phyloP scores from a whole-genome alignment of 2,888 invertebrate species.

The Drosophila percnosoma region DNA sequence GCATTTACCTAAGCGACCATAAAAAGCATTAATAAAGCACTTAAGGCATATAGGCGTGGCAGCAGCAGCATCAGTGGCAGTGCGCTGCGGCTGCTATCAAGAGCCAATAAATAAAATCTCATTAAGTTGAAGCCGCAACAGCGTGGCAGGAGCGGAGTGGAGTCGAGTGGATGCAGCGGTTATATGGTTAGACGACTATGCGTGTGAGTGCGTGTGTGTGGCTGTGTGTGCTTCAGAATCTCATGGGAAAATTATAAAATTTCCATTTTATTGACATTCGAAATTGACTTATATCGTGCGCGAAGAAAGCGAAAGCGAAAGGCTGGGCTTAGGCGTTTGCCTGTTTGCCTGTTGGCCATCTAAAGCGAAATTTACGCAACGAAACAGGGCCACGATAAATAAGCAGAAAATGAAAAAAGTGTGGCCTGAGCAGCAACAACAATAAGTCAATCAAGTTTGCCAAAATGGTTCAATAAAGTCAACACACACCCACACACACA shows the following conservation, averaged over 20 bases:
- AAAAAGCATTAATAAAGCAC: slow-evolving; percentile 64
- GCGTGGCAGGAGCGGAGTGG: slow-evolving; percentile 28
- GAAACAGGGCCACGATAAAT: slow-evolving; percentile 41
- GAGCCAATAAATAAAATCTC: slow-evolving; percentile 76
- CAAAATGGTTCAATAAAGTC: slow-evolving; percentile 78
- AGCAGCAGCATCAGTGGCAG: neutral
- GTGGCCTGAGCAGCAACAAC: slow-evolving; percentile 38
- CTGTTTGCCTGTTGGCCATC: slow-evolving; percentile 36
- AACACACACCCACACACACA: slow-evolving; percentile 45
- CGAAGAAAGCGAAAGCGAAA: slow-evolving; percentile 27
- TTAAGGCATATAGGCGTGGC: slow-evolving; percentile 13
- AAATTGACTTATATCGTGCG: slow-evolving; percentile 73
- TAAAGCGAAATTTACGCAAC: slow-evolving; percentile 12
- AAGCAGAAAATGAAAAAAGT: slow-evolving; percentile 26
- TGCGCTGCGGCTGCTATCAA: slow-evolving; percentile 52
- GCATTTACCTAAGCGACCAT: slow-evolving; percentile 63
- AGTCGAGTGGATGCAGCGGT: slow-evolving; percentile 10
- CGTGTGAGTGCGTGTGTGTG: slow-evolving; percentile 12
- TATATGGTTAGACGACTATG: slow-evolving; percentile 2
- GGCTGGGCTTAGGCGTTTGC: slow-evolving; percentile 66
- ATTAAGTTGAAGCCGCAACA: slow-evolving; percentile 65
- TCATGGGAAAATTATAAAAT: slow-evolving; percentile 72
- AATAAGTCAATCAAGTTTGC: slow-evolving; percentile 74
- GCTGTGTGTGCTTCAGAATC: slow-evolving; percentile 17
- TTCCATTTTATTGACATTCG: slow-evolving; percentile 77